Evolutionary conservation across 2,113 vertebrate species (phyloP), one percentile per base, ranked within the genome.

Genomic region (Mesocricetus auratus): DNA sequence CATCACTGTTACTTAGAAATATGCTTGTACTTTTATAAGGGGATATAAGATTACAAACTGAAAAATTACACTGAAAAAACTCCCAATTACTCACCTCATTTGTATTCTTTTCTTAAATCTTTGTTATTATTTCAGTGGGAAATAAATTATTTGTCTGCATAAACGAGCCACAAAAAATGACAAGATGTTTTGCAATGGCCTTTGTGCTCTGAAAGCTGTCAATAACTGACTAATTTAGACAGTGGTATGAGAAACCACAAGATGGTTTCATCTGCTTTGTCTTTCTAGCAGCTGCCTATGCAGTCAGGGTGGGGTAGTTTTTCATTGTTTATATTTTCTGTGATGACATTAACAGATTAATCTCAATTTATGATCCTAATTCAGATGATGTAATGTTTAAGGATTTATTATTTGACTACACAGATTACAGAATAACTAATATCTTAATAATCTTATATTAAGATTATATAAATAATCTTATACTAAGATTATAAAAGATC

Each of bases 331-430:
- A 50, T 7, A 22, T 79, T 88, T 81, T 89, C 69, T 56, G 1
- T 66, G 58, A 95, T 58, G 86, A 13, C 50, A 91, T 9, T 62
- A 83, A 16, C 17, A 92, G 24, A 56, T 13, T 21, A 56, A 42
- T 73, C 64, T 91, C 12, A 85, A 94, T 83, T 95, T 91, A 47
- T 90, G 75, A 60, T 85, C 0, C 58, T 13, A 10, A 75, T 96
- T 96, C 75, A 93, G 94, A 97, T 58, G 15, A 47, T 93, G 94
- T 93, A 85, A 94, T 93, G 96, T n/a, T 90, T 22, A 74, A 86
- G 81, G 60, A 68, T 69, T 89, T 93, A 87, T 90, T 89, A 85
- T 93, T 94, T 86, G 42, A 13, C 31, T 89, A 45, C 39, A 60
- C 39, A 68, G 19, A 82, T 62, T 66, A 94, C 45, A 71, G 22